phyloP scores from a whole-genome alignment of 37 sponge, comb jelly and placozoan genomes.

The Amphimedon queenslandica region DNA sequence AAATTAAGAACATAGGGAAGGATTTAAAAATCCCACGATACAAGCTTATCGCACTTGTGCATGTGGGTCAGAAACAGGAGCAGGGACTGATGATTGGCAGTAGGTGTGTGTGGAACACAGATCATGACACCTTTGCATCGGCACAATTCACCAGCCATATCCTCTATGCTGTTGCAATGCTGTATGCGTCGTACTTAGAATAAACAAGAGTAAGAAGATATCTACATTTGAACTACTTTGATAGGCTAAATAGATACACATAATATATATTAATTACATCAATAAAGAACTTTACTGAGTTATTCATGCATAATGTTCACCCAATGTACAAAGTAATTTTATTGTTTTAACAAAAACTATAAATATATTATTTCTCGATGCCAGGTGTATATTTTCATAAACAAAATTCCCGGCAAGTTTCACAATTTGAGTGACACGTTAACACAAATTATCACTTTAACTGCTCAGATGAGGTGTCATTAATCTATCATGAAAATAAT shows the following conservation, averaged over 20 bases:
- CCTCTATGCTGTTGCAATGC: constrained; percentile 45
- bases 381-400: no score
- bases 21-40: constrained; percentile 33
- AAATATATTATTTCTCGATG: background rate
- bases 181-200: constrained; percentile 58
- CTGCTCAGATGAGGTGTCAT: no score
- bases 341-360: background rate
- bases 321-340: background rate
- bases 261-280: constrained; percentile 11
- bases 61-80: constrained; percentile 25
- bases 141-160: constrained; percentile 25
- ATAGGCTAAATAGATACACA: no score
- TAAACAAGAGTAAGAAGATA: no score
- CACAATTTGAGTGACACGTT: no score
- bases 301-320: background rate
- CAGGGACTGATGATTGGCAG: constrained; percentile 53
- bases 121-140: constrained; percentile 48
- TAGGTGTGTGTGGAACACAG: constrained; percentile 61
- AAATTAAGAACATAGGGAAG: constrained; percentile 51
- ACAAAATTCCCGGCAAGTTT: no score
- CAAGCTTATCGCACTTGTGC: constrained; percentile 53
- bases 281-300: constrained; percentile 7
- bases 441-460: no score
- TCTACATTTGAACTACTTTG: no score
- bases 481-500: no score